Percentiles rank a stretch among this genome's conserved stretches.
These are phyloP conservation scores for Anorthoa munda DNA, from an alignment of 2,888 invertebrate species.

Conservation along the genomic window DNA sequence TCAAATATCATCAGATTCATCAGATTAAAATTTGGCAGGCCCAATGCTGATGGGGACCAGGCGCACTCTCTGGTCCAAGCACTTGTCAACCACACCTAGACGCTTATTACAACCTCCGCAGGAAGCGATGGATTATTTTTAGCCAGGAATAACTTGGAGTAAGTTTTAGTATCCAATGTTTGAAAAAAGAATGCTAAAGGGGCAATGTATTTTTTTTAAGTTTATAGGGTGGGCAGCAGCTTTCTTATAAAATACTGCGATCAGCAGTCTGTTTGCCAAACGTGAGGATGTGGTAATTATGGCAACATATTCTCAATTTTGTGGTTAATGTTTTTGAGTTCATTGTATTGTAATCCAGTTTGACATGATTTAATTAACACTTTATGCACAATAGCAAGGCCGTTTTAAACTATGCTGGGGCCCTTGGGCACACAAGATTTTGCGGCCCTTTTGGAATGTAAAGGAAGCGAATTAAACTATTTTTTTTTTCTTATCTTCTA, in stretches of 20 bases:
- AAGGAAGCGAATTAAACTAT: too few species aligned
- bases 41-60: constrained; percentile 50
- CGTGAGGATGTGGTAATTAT: neutral
- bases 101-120: constrained; percentile 56
- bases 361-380: too few species aligned
- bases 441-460: too few species aligned
- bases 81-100: constrained; percentile 55
- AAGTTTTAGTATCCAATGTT: constrained; percentile 44
- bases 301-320: neutral
- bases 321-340: too few species aligned
- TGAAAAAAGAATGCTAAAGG: constrained; percentile 5
- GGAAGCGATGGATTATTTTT: constrained; percentile 50
- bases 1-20: constrained; percentile 46
- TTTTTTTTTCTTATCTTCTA: too few species aligned
- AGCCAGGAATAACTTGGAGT: constrained; percentile 43
- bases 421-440: too few species aligned
- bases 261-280: constrained; percentile 14
- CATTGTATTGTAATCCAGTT: too few species aligned
- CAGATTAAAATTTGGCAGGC: constrained; percentile 59
- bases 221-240: constrained; percentile 16
- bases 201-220: too few species aligned
- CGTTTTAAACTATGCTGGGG: too few species aligned
- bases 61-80: constrained; percentile 58
- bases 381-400: too few species aligned
- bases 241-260: constrained; percentile 11